Evolutionary conservation across 2,888 invertebrate genomes (phyloP), one percentile per base, ranked within the genome.

Genomic region (Stomorhina lunata): DNA sequence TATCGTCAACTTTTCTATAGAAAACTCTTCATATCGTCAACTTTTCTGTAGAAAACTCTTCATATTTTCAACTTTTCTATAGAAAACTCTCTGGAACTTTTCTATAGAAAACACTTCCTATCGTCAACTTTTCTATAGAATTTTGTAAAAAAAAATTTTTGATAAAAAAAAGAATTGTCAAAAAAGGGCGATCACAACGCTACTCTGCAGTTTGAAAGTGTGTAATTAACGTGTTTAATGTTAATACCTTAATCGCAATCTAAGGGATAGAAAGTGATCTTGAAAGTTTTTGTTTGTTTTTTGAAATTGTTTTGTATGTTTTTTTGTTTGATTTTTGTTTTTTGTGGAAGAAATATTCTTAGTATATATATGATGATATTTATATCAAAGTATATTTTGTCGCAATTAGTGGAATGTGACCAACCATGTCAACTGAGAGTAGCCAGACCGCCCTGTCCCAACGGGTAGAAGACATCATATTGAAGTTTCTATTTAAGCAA

Each of bases 361-460:
- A 61, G 50, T 61, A 43, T 83, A 80, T 55, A 61, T 68, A 48
- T 50, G 45, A 48, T 79, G 84, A 55, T 55, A 55, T 83, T 22
- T 61, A 84, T 84, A 84, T 84, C 81, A 81, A 84, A 84, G 84
- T 83, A 84, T 86, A 84, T 83, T 84, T 81, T 79, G 80, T 84
- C 76, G 73, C 85, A 85, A 86, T 85, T 85, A 61, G 55, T 66
- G 85, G 86, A 73, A 65, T 81, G 84, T 76, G 73, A 80, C 84
- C 85, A 86, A 86, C 85, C 86, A 81, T 81, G 80, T 83, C 72
- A 73, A 85, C 85, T 83, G 85, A 81, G 86, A 85, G 86, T 78
- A 66, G 83, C 27, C 66, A 77, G 66, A 86, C 84, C 86, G 85
- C 85, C 86, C 29, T 73, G 43, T 50, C 45, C 12, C n/a, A n/a